These are phyloP conservation scores for Araneus ventricosus DNA, from an alignment of 1,140 invertebrate species.

Conservation along the genomic window DNA sequence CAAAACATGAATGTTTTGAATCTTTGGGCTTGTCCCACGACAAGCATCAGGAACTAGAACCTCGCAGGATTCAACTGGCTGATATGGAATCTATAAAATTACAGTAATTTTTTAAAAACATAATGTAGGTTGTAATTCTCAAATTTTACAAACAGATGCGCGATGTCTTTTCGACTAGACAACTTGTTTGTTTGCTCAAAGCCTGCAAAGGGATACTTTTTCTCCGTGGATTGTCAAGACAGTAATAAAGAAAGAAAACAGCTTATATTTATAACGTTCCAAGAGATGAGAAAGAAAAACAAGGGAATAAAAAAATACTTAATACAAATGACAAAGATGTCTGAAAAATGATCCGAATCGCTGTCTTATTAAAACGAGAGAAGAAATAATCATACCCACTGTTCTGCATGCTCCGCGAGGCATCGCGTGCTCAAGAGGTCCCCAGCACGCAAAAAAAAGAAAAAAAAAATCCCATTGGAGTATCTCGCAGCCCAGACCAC, in stretches of 20 bases:
- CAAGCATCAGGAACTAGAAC: no score
- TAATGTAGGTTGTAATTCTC: no score
- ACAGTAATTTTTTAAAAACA: no score
- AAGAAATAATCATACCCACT: conserved; percentile 4
- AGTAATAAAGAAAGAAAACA: not conserved
- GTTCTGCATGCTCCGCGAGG: not conserved
- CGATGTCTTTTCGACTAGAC: no score
- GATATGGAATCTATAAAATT: no score
- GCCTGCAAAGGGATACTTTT: no score
- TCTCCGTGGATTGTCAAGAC: no score
- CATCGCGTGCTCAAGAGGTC: not conserved
- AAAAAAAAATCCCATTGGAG: not conserved
- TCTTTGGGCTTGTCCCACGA: no score
- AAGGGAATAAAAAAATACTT: not conserved
- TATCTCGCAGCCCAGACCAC: not conserved
- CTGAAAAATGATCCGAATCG: conserved; percentile 20
- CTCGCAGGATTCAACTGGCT: no score
- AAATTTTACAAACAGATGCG: no score
- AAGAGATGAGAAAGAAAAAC: not conserved
- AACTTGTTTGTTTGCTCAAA: no score
- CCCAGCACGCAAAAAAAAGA: not conserved
- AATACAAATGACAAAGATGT: not conserved
- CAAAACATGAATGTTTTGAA: no score
- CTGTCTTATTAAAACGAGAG: conserved; percentile 24
- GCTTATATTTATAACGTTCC: not conserved